Evolutionary conservation across 1,140 invertebrate genomes (phyloP).

Genomic region (Glomeris maerens): DNA sequence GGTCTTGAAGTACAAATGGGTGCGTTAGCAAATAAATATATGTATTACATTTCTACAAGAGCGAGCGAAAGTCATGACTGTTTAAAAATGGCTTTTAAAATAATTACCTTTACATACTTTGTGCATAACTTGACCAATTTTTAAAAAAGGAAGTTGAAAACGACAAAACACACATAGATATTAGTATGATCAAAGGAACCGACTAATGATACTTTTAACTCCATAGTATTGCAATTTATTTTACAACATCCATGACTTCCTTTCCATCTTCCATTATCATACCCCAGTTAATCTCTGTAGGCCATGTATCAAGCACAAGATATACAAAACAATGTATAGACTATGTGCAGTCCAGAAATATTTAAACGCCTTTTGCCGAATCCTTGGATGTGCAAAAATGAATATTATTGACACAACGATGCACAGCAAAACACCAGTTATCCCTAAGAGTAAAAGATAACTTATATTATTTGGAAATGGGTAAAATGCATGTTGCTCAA

Average conservation of each 20-base stretch:
- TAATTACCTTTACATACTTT: too few relatives aligned
- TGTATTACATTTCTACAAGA: too few relatives aligned
- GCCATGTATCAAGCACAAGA: conserved; percentile 82
- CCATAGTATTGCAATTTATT: too few relatives aligned
- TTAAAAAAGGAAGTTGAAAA: not conserved
- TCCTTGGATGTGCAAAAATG: conserved; percentile 88
- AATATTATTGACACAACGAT: conserved; percentile 91
- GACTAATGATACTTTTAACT: too few relatives aligned
- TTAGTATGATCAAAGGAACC: too few relatives aligned
- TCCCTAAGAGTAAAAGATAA: conserved; percentile 42
- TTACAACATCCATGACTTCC: too few relatives aligned
- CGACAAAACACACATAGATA: too few relatives aligned
- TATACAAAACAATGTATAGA: conserved; percentile 78
- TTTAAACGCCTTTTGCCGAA: conserved; percentile 84
- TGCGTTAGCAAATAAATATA: too few relatives aligned
- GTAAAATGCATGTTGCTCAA: conserved; percentile 1
- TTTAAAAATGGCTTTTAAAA: too few relatives aligned
- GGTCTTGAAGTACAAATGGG: conserved; percentile 30
- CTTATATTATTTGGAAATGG: conserved; percentile 5
- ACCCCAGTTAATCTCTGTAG: conserved; percentile 83
- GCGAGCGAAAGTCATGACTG: too few relatives aligned
- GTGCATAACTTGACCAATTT: not conserved
- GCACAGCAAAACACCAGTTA: conserved; percentile 88
- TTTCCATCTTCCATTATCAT: too few relatives aligned
- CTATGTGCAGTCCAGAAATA: conserved; percentile 97